Evolutionary conservation across 2,797 vertebrate genomes (phyloP), one percentile per base, ranked within the genome.

Genomic region (Bothrops alternatus): DNA sequence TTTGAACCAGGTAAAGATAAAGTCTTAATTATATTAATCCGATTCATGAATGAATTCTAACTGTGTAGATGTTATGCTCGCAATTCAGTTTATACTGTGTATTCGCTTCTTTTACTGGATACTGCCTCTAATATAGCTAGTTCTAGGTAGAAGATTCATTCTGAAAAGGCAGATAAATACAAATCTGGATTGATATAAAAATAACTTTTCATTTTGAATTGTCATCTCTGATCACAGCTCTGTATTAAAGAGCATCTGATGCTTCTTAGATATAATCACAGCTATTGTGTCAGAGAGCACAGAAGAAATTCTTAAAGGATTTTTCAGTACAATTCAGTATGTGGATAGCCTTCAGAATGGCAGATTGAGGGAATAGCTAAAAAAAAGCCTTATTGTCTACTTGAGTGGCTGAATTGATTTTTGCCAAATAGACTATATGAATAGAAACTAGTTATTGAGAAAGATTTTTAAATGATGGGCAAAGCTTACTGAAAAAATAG

Each of bases 371-470:
- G 78, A 92, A 86, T 61, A 92, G 78, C 60, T 57, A 26, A 37
- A 90, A 42, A 65, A 85, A 53, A 57, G 32, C 37, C 61, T 47
- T 58, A 69, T 93, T 93, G 82, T 73, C 55, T 87, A 42, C 78
- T 50, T 93, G 92, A 90, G 65, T n/a, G 53, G 82, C 57, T 87
- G 50, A 42, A 73, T 87, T 93, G 88, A 87, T 90, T 85, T 85
- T 32, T 89, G 20, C 53, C 14, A 91, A 87, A 63, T 61, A 53
- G 69, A 61, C 12, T 32, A 23, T 16, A 26, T 61, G 28, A 60
- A 53, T 60, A 37, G 69, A 63, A 89, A 25, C 14, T 7, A 50
- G 42, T 53, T n/a, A 55, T 26, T 55, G 57, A 88, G 73, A n/a
- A 92, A 82, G 42, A 73, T 91, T 57, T 91, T 63, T 42, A 57